phyloP scores from a whole-genome alignment of 92 coral and sea anemone species.

The Phenganax marumi region DNA sequence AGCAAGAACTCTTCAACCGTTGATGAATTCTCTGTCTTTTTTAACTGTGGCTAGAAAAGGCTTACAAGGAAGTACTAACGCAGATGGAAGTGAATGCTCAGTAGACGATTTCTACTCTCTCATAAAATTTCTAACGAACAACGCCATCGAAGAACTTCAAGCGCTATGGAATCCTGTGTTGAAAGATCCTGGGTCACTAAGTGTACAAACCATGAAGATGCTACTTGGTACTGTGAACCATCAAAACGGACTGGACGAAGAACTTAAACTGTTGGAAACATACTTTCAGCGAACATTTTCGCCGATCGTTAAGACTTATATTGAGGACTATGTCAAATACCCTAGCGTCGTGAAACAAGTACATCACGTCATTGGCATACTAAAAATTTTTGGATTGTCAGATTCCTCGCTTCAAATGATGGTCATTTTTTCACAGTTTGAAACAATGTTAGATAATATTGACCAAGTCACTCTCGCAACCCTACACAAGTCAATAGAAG shows the following conservation, averaged over 20 bases:
- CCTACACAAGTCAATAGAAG: constrained; percentile 41
- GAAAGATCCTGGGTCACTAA: constrained; percentile 27
- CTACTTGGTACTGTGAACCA: constrained; percentile 49
- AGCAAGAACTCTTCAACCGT: constrained; percentile 34
- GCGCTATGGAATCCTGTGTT: constrained; percentile 39
- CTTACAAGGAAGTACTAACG: constrained; percentile 19
- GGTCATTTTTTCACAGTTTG: constrained; percentile 34
- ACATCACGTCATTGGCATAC: constrained; percentile 47
- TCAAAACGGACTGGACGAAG: constrained; percentile 51
- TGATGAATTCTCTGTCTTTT: constrained; percentile 52
- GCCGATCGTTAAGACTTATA: constrained; percentile 17
- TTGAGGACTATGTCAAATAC: constrained; percentile 49
- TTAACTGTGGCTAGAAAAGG: constrained; percentile 54
- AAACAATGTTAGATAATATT: not conserved
- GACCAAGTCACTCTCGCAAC: constrained; percentile 15
- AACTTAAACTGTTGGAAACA: constrained; percentile 50
- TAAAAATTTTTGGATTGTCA: constrained; percentile 57
- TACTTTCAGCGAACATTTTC: constrained; percentile 19
- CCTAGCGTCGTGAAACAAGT: constrained; percentile 57
- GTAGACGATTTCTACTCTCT: constrained; percentile 8
- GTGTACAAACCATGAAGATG: constrained; percentile 38
- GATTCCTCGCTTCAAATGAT: constrained; percentile 13
- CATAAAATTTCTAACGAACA: constrained; percentile 4
- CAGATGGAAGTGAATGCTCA: not conserved
- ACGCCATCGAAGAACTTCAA: constrained; percentile 24